Evolutionary conservation across 2,113 vertebrate genomes (phyloP), one percentile per base, ranked within the genome.

Genomic region (Uropsilus gracilis): DNA sequence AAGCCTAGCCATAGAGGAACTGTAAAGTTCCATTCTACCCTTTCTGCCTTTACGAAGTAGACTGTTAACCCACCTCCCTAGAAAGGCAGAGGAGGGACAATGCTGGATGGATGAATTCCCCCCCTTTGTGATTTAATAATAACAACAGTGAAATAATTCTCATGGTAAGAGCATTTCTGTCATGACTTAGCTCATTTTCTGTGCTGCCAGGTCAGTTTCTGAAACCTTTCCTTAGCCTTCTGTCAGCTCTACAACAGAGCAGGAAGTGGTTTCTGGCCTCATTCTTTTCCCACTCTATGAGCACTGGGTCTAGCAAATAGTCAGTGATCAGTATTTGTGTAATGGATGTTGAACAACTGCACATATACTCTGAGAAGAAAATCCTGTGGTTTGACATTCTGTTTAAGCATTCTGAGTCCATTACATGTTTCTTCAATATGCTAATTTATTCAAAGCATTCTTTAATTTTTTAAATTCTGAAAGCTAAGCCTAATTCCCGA

Each of bases 401-500:
- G 34, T 75, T 12, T 72, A 68, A 18, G 9, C 72, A 13, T 63
- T 86, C 46, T 63, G 32, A 55, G 32, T 48, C 46, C 18, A 2
- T 75, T 20, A 24, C 46, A 18, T n/a, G 13, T 42, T 69, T 26
- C 66, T 76, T 55, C 42, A 55, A 77, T 69, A 81, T n/a, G 42
- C 37, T 37, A 48, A 34, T 72, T 69, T 69, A 64, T 59, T 83
- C n/a, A 24, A 22, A n/a, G 61, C 48, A 50, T 12, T 18, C 4
- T 17, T 53, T 53, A 53, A 17, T 53, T 92, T 90, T 53, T 48
- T 26, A 80, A 90, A 76, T 50, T 81, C 28, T 85, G 63, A 82
- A 76, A 87, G 72, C 37, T 61, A 94, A 86, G 28, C 76, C 6
- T 48, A 94, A 95, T 17, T 76, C 53, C 34, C 53, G 12, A 80